Evolutionary conservation across 2,888 invertebrate species (phyloP).

Genomic region (Anorthoa munda): DNA sequence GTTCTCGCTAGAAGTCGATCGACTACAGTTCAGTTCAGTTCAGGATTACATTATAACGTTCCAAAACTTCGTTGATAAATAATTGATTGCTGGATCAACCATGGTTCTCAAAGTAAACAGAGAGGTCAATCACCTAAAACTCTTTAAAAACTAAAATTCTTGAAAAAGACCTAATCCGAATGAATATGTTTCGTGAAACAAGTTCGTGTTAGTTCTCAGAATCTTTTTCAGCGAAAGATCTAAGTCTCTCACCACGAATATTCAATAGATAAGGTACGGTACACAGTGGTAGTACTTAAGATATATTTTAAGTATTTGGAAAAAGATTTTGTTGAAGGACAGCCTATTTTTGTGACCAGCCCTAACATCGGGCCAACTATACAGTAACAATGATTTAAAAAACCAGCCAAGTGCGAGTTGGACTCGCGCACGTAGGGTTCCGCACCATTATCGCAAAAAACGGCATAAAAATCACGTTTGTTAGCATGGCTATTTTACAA

Average conservation of each 20-base stretch:
- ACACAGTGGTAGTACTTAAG: slow-evolving; percentile 6
- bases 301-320: slow-evolving; percentile 6
- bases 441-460: no score
- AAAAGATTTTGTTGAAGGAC: neutral
- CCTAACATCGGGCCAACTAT: no score
- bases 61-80: neutral
- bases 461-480: no score
- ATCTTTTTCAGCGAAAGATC: slow-evolving; percentile 58
- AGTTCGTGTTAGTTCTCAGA: slow-evolving; percentile 47
- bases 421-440: no score
- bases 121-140: neutral
- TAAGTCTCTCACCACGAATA: slow-evolving; percentile 55
- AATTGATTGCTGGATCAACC: neutral
- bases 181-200: slow-evolving; percentile 52
- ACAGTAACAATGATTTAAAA: no score
- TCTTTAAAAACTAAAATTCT: neutral
- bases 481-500: no score
- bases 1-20: no score
- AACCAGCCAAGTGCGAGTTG: no score
- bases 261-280: slow-evolving; percentile 41
- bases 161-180: neutral
- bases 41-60: neutral
- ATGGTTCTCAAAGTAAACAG: neutral
- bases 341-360: no score
- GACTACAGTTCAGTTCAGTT: no score